These are phyloP conservation scores for Microtus pennsylvanicus DNA, from an alignment of 2,113 vertebrate genomes.

Conservation along the genomic window DNA sequence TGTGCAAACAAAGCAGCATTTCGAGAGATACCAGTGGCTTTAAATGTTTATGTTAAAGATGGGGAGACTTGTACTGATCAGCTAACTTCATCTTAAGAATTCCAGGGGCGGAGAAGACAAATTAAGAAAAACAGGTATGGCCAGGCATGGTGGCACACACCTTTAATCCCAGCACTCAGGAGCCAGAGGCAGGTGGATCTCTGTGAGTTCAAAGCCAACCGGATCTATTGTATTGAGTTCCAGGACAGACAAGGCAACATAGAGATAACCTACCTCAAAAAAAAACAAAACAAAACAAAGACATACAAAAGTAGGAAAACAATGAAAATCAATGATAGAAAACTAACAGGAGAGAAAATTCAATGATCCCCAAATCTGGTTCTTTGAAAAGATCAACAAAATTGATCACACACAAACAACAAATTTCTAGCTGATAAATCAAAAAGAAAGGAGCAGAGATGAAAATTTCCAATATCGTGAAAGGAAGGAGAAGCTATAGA, in stretches of 20 bases:
- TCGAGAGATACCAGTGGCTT: too few species aligned
- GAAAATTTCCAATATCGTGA: not conserved
- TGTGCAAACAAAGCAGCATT: too few species aligned
- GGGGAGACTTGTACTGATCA: too few species aligned
- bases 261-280: not conserved
- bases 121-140: too few species aligned
- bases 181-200: not conserved
- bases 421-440: not conserved
- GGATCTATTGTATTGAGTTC: not conserved
- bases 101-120: too few species aligned
- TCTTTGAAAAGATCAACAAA: conserved; percentile 40
- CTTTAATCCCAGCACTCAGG: too few species aligned
- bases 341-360: conserved; percentile 28
- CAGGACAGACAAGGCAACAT: not conserved
- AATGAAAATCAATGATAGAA: conserved; percentile 13
- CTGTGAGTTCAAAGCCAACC: not conserved
- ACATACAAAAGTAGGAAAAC: conserved; percentile 10
- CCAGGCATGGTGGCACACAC: too few species aligned
- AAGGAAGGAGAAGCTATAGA: not conserved
- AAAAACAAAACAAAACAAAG: not conserved
- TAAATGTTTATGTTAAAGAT: too few species aligned
- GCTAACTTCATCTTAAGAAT: too few species aligned
- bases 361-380: not conserved
- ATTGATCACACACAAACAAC: not conserved
- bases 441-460: not conserved